Evolutionary conservation across 1,140 invertebrate species (phyloP).

Genomic region (Heliconius eleuchia): DNA sequence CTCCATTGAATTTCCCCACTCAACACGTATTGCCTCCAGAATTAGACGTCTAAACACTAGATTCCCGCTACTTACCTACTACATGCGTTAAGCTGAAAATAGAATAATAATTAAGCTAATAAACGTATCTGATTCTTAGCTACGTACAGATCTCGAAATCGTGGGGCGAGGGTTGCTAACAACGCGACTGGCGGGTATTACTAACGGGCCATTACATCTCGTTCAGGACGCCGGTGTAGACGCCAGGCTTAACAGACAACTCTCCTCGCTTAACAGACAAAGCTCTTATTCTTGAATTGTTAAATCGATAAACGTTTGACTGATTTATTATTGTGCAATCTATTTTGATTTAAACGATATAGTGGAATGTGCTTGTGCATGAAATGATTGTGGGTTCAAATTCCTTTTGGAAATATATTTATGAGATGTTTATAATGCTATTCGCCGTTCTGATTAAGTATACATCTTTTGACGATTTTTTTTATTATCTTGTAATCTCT

Average conservation of each 20-base stretch:
- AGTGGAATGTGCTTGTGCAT: neutral
- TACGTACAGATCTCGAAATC: conserved; percentile 12
- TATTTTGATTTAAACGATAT: too few species aligned
- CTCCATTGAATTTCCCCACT: too few species aligned
- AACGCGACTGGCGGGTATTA: conserved; percentile 52
- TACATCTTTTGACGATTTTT: too few species aligned
- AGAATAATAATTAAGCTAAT: neutral
- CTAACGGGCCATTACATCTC: conserved; percentile 63
- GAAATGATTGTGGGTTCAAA: too few species aligned
- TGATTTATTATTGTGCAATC: conserved; percentile 16
- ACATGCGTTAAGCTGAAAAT: too few species aligned
- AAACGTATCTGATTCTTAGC: neutral
- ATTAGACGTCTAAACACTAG: too few species aligned
- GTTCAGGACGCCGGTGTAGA: conserved; percentile 45
- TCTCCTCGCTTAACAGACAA: conserved; percentile 33
- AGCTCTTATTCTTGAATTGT: conserved; percentile 31
- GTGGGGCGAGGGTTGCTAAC: conserved; percentile 26
- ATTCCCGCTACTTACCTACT: too few species aligned
- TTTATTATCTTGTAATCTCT: too few species aligned
- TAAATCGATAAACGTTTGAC: conserved; percentile 33
- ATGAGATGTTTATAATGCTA: too few species aligned
- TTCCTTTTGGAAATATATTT: too few species aligned
- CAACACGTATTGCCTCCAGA: too few species aligned
- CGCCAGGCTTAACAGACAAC: conserved; percentile 36
- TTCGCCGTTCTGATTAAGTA: too few species aligned